Evolutionary conservation across 2,113 vertebrate species (phyloP), one percentile per base, ranked within the genome.

Genomic region (Leuciscus idus): DNA sequence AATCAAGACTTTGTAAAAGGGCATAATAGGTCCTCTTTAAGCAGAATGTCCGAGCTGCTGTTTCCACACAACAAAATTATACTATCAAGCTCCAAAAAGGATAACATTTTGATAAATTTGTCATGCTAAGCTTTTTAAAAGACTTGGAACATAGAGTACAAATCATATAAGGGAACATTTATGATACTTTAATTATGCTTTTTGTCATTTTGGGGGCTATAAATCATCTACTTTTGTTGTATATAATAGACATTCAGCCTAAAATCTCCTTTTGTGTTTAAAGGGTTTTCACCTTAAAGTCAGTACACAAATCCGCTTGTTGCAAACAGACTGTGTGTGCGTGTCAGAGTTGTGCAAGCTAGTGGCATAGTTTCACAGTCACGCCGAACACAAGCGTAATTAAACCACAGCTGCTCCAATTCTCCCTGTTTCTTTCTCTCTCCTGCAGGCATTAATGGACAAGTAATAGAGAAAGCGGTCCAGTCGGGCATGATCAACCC

Each of bases 401-500:
- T 85, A 85, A 87, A 73, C 59, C 74, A 77, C 85, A 86, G 68
- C 87, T 89, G 85, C 28, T 83, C 73, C n/a, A 46, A 39, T 59
- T 66, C 59, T 81, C 81, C 66, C n/a, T 39, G 17, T 75, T 19
- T 23, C 4, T 26, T 19, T 19, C 4, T 23, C 12, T 21, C 10
- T 68, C 13, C 1, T 21, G 0, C 87, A 97, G 97, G 95, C 75
- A 91, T 93, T 0, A 93, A 95, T 11, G 89, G 89, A 9, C 93
- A 94, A 76, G 70, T 96, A 39, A 97, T 98, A 1, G 97, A 97
- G 90, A 97, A 94, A 88, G 96, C 96, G 0, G 95, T 96, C 21
- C 95, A 97, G 90, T 97, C 97, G 0, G 97, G 97, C 30, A 98
- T 97, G 97, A 97, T 98, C 89, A 97, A 96, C 79, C 97, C 97